Evolutionary conservation across 2,797 vertebrate genomes (phyloP), one percentile per base, ranked within the genome.

Genomic region (Dryobates pubescens): DNA sequence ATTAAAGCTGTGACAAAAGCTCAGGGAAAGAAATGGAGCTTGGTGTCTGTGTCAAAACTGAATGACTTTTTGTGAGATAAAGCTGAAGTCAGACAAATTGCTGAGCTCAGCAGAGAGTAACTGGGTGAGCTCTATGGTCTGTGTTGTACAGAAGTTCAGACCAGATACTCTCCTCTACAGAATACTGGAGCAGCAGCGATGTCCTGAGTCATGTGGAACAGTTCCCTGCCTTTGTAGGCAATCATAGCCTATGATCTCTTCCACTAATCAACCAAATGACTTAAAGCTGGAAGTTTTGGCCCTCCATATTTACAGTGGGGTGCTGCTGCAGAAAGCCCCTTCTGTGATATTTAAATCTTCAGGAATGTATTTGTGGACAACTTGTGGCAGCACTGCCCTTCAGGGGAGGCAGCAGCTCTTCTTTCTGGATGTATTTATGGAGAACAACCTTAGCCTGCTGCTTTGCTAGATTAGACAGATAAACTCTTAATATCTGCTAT

Each of bases 171-270:
- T 83, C 49, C 69, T 76, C 34, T 56, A 18, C 2, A 5, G 36
- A 82, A 88, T 29, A 47, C 22, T 12, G 67, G 29, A 88, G 61
- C 63, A 45, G 34, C 30, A 70, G 23, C 29, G 57, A 67, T 67
- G 53, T 47, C 20, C 34, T 9, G n/a, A 64, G 45, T 82, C 34
- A 49, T 0, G 0, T 22, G 47, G n/a, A 77, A 3, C 16, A 69
- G 30, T 61, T 82, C 51, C 22, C 43, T 68, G 58, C 36, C 41
- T 63, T 79, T 57, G 14, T 53, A 63, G 69, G 38, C 26, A 79
- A 45, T 24, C 65, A 45, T 14, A 87, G 18, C 5, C 56, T 62
- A 6, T 19, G 32, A 58, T 36, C 45, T 58, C 75, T 70, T 64
- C 45, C 53, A 82, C 22, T 64, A 59, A 72, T 29, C 16, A 18